Conservation (phyloP, 2,113 vertebrate genomes). For the Ciconia boyciana region DNA sequence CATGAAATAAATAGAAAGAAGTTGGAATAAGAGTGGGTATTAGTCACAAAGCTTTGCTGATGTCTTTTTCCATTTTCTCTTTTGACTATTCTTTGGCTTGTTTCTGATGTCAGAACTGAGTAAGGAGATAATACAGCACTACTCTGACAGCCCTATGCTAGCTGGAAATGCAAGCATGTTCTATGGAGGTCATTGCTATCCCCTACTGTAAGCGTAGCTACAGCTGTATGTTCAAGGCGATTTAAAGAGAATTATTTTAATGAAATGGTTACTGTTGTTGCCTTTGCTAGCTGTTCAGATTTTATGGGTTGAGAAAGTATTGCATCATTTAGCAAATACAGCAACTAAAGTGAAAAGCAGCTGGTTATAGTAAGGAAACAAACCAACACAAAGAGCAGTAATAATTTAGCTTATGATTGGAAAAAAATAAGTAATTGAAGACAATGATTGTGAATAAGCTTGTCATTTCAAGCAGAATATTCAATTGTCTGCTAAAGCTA, state of each 20-base stretch:
- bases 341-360: neutral
- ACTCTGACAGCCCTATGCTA: neutral
- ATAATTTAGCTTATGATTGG: neutral
- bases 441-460: neutral
- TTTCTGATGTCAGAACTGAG: neutral
- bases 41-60: neutral
- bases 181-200: neutral
- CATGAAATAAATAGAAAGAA: neutral
- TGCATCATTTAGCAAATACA: conserved; percentile 13
- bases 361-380: neutral
- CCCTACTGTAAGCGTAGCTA: neutral
- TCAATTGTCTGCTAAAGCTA: neutral
- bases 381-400: neutral
- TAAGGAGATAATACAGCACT: neutral
- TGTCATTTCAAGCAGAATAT: neutral
- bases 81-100: neutral
- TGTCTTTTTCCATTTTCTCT: neutral
- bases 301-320: neutral
- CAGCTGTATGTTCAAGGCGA: neutral
- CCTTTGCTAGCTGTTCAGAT: neutral
- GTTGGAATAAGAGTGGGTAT: neutral
- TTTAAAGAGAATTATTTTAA: conserved; percentile 7
- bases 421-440: neutral
- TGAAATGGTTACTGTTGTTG: neutral
- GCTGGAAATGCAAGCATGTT: neutral